A percentile compares a stretch with the other conserved stretches of the same genome.
Conservation (phyloP, 2,888 invertebrate species). For the Frankliniella fusca region DNA sequence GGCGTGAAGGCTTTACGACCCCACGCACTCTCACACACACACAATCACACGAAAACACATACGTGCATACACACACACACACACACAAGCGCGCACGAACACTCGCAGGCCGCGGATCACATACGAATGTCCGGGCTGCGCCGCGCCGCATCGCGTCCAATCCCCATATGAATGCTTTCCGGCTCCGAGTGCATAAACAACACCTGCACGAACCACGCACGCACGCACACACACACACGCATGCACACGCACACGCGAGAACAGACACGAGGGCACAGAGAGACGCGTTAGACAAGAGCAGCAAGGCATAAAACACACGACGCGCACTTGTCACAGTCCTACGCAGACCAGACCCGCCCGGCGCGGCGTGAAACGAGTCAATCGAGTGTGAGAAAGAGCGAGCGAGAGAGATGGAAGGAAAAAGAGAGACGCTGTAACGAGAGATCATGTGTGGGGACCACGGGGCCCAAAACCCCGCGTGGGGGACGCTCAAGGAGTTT, state of each 20-base stretch:
- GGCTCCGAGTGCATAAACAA: conserved; percentile 4
- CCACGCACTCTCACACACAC: background rate
- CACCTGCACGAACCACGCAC: background rate
- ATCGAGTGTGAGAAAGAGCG: background rate
- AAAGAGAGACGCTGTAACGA: no score
- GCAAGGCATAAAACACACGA: background rate
- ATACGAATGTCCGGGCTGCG: background rate
- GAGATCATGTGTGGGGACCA: no score
- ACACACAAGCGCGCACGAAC: background rate
- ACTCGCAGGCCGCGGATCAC: background rate
- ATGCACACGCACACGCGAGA: background rate
- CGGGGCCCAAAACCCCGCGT: no score
- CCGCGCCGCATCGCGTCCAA: background rate
- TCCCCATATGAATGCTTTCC: conserved; percentile 22
- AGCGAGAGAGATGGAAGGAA: no score
- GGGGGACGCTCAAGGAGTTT: no score
- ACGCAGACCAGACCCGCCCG: background rate
- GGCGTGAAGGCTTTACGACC: background rate
- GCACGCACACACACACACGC: background rate
- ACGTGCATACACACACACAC: background rate
- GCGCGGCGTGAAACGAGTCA: conserved; percentile 9
- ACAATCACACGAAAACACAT: background rate
- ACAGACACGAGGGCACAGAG: background rate
- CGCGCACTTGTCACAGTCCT: conserved; percentile 14
- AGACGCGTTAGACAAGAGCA: background rate